Conservation (phyloP, 2,113 vertebrate species). For the Erythrolamprus reginae region DNA sequence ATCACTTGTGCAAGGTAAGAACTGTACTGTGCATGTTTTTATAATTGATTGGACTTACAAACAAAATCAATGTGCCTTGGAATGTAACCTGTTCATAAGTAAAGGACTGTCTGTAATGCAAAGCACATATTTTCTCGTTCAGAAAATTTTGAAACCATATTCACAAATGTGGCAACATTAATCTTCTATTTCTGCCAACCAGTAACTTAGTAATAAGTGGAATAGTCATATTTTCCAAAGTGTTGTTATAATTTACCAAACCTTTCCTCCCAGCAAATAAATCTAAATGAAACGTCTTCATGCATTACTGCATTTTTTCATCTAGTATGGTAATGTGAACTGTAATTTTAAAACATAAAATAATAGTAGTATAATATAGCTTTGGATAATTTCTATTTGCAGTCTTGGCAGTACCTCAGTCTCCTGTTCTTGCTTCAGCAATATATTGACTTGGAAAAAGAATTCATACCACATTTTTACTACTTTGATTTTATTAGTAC, state of each 20-base stretch:
- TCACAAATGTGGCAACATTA: slow-evolving; percentile 23
- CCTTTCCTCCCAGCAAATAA: neutral
- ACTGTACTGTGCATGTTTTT: neutral
- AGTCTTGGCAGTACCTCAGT: neutral
- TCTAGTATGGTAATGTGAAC: neutral
- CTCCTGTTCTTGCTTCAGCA: neutral
- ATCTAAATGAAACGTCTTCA: neutral
- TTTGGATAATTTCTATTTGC: neutral
- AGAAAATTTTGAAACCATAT: slow-evolving; percentile 2
- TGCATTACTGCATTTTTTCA: neutral
- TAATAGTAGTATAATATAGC: neutral
- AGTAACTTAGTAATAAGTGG: slow-evolving; percentile 26
- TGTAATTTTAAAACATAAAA: slow-evolving; percentile 4
- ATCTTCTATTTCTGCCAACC: slow-evolving; percentile 3
- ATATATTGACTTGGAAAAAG: neutral
- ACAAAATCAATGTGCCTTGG: neutral
- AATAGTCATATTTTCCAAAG: slow-evolving; percentile 2
- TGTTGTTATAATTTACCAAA: slow-evolving; percentile 35
- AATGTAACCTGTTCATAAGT: neutral
- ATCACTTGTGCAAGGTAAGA: neutral
- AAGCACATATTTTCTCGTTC: slow-evolving; percentile 13
- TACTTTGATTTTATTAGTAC: neutral
- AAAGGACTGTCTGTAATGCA: neutral
- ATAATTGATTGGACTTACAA: neutral
- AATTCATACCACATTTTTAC: neutral